A percentile compares a stretch with the other conserved stretches of the same genome.
Evolutionary conservation across 2,888 invertebrate species (phyloP).

Genomic region (Xiphydria camelus): DNA sequence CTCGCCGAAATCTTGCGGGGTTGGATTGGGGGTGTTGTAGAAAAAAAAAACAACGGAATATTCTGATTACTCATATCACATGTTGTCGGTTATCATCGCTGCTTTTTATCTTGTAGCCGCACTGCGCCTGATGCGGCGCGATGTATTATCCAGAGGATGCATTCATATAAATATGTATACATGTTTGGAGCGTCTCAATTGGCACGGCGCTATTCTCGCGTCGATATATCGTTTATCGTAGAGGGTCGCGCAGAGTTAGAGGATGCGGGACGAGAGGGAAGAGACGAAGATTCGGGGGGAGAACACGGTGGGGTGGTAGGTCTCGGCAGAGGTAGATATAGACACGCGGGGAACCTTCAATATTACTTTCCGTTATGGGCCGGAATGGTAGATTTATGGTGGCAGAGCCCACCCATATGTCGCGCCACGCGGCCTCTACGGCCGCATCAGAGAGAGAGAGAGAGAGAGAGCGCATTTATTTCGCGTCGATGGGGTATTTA

Average conservation of each 20-base stretch:
- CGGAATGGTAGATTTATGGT: slow-evolving; percentile 47
- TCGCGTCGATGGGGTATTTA: background rate
- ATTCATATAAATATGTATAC: too few species aligned
- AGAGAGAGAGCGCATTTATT: slow-evolving; percentile 2
- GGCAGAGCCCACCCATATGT: slow-evolving; percentile 25
- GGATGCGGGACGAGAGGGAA: background rate
- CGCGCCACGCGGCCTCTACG: slow-evolving; percentile 10
- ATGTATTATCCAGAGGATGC: too few species aligned
- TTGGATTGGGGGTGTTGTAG: too few species aligned
- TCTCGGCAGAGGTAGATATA: slow-evolving; percentile 6
- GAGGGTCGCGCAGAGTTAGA: slow-evolving; percentile 14
- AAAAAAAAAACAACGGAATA: too few species aligned
- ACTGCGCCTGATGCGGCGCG: too few species aligned
- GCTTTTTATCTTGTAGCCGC: too few species aligned
- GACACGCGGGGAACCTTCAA: slow-evolving; percentile 32
- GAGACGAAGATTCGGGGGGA: slow-evolving; percentile 8
- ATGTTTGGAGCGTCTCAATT: slow-evolving; percentile 20
- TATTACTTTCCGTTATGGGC: slow-evolving; percentile 44
- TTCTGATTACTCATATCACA: too few species aligned
- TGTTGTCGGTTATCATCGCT: too few species aligned
- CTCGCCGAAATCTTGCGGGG: too few species aligned
- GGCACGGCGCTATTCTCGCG: slow-evolving; percentile 25
- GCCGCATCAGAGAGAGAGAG: too few species aligned
- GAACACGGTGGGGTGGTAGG: slow-evolving; percentile 10
- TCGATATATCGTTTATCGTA: slow-evolving; percentile 29